Evolutionary conservation across 1,140 invertebrate genomes (phyloP).

Genomic region (Plodia interpunctella): DNA sequence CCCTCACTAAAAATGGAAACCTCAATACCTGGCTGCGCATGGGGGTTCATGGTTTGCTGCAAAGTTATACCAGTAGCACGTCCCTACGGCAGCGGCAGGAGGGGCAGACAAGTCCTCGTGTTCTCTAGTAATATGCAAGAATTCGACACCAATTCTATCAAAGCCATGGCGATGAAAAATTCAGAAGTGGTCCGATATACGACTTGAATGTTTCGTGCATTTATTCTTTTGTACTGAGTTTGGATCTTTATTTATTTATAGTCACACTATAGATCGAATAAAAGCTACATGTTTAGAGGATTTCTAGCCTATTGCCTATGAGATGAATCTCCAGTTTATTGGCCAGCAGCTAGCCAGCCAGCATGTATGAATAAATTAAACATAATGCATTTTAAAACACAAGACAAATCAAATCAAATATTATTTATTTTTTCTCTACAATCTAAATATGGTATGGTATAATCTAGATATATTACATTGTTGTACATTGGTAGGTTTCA

Average conservation of each 20-base stretch:
- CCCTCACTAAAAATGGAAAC: constrained; percentile 30
- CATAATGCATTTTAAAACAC: too few species aligned
- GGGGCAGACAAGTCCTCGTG: constrained; percentile 5
- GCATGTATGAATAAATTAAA: too few species aligned
- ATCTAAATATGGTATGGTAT: too few species aligned
- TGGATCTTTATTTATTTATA: background rate
- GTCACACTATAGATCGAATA: too few species aligned
- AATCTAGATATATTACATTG: too few species aligned
- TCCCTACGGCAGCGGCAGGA: constrained; percentile 31
- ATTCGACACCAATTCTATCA: background rate
- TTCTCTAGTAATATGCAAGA: background rate
- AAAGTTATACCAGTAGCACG: constrained; percentile 24
- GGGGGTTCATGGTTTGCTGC: constrained; percentile 42
- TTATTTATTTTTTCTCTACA: too few species aligned
- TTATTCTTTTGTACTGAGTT: background rate
- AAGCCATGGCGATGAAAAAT: constrained; percentile 6
- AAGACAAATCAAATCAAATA: too few species aligned
- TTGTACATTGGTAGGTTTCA: too few species aligned
- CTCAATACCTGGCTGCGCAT: constrained; percentile 32
- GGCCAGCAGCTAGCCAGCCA: too few species aligned
- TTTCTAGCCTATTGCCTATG: too few species aligned
- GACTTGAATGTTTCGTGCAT: background rate
- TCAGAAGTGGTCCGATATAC: constrained; percentile 6
- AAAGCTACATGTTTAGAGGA: too few species aligned
- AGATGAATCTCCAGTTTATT: too few species aligned